Conservation (phyloP, 2,797 vertebrate species). For the Gymnothorax javanicus region DNA sequence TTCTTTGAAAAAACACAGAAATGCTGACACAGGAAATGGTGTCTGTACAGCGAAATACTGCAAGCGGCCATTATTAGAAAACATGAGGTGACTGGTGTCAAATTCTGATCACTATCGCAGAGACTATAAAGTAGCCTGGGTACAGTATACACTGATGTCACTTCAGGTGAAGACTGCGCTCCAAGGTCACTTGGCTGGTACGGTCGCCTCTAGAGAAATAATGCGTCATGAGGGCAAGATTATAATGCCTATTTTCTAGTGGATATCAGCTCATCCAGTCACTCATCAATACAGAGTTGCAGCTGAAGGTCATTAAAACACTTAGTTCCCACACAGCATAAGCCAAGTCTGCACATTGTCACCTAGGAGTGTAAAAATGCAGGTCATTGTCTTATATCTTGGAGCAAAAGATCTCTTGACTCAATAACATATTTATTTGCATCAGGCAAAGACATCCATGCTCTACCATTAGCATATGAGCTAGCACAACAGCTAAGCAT, state of each 20-base stretch:
- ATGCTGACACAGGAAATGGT: conserved; percentile 8
- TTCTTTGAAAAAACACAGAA: background rate
- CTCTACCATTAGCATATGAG: background rate
- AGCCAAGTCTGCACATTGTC: background rate
- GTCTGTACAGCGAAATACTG: background rate
- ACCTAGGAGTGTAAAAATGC: background rate
- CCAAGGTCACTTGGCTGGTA: background rate
- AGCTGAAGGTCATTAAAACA: background rate
- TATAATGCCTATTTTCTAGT: background rate
- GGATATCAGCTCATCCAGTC: background rate
- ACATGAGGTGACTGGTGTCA: background rate
- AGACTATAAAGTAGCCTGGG: background rate
- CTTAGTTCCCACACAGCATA: background rate
- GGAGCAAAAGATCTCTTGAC: background rate
- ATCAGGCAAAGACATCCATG: background rate
- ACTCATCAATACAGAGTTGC: background rate
- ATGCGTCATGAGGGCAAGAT: background rate
- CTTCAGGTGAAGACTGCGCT: background rate
- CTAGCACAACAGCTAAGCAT: background rate
- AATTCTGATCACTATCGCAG: conserved; percentile 4
- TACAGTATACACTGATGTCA: background rate
- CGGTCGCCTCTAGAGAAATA: background rate
- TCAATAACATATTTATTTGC: background rate
- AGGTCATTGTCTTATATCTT: background rate
- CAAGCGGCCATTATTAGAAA: conserved; percentile 13